Base-by-base conservation (phyloP, 2,797 vertebrate genomes). In the Platyrinchus mystaceus region DNA sequence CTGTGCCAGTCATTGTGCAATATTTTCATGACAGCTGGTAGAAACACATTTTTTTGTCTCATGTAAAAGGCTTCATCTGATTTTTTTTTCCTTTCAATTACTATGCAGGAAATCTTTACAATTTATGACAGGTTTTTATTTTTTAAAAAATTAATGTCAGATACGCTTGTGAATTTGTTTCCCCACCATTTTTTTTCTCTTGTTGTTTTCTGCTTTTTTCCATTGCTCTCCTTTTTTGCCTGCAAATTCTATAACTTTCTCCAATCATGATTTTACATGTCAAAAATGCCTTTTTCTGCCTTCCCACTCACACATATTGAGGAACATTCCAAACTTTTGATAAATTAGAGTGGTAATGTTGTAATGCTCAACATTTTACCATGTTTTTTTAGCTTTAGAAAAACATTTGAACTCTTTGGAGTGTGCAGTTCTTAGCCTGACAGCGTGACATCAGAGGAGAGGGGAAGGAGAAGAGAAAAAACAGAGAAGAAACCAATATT, bases 1-100 rank as follows among this genome's bases (percentile, higher is more conserved):
- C 75, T 77, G 41, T 84, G 93, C 95, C 93, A 95, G 78, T 89
- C 90, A 82, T 95, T 95, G 94, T 92, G 92, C 93, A 96, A 92
- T 77, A 89, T 93, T 87, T 95, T 95, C 70, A 79, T 84, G 88
- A 93, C 90, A 95, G 88, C 90, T 94, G 91, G 86, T 82, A 84
- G 89, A 90, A 89, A 90, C 82, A 67, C 55, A 5, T 85, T 64
- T 85, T 74, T 94, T 81, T 60, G 56, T 78, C 70, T 37, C 24
- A 71, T 75, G 50, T 74, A 74, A 83, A 88, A 83, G 75, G 32
- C 10, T 88, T 88, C 0, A 90, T 92, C 60, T 64, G 37, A 67
- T 43, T 74, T 71, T 10, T 10, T 5, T 41, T 59, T 74, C 58
- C 21, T 85, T 77, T 75, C 46, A 81, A 8, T 84, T 93, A 47